These are phyloP conservation scores for Amiota minor DNA, from an alignment of 2,888 invertebrate genomes.

Conservation along the genomic window DNA sequence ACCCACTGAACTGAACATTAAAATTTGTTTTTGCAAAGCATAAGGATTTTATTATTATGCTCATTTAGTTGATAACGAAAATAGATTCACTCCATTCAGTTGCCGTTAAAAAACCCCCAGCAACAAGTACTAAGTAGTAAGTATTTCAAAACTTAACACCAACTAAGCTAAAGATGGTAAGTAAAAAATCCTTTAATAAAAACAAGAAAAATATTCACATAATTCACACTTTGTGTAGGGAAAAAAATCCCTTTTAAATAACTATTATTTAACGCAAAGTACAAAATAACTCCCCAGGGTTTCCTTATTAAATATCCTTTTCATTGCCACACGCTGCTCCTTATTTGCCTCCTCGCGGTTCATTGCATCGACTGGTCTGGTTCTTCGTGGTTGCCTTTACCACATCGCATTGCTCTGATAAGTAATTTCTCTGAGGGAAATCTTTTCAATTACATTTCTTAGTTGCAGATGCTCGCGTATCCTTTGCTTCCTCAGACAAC, in stretches of 20 bases:
- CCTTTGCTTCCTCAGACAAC: slow-evolving; percentile 55
- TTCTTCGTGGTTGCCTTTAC: slow-evolving; percentile 14
- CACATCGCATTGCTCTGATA: slow-evolving; percentile 30
- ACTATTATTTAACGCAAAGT: slow-evolving; percentile 65
- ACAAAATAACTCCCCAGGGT: slow-evolving; percentile 63
- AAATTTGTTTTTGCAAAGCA: too few relatives aligned
- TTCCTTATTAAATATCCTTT: slow-evolving; percentile 63
- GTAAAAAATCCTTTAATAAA: neutral
- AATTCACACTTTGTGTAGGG: slow-evolving; percentile 1
- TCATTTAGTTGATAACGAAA: too few relatives aligned
- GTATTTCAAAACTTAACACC: neutral
- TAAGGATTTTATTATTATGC: too few relatives aligned
- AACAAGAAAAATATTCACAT: slow-evolving; percentile 15
- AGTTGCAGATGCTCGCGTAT: slow-evolving; percentile 62
- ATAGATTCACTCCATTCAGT: too few relatives aligned
- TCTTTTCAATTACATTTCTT: slow-evolving; percentile 68
- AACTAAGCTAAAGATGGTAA: neutral
- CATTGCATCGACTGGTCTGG: slow-evolving; percentile 26
- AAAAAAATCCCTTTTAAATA: slow-evolving; percentile 54
- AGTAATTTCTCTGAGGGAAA: slow-evolving; percentile 66
- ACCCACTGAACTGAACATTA: too few relatives aligned
- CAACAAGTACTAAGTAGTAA: neutral
- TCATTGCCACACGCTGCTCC: slow-evolving; percentile 30
- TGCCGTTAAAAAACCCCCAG: neutral
- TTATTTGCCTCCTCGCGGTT: slow-evolving; percentile 32